Base-by-base conservation (phyloP, 2,888 invertebrate genomes). In the Plebejus melissa region DNA sequence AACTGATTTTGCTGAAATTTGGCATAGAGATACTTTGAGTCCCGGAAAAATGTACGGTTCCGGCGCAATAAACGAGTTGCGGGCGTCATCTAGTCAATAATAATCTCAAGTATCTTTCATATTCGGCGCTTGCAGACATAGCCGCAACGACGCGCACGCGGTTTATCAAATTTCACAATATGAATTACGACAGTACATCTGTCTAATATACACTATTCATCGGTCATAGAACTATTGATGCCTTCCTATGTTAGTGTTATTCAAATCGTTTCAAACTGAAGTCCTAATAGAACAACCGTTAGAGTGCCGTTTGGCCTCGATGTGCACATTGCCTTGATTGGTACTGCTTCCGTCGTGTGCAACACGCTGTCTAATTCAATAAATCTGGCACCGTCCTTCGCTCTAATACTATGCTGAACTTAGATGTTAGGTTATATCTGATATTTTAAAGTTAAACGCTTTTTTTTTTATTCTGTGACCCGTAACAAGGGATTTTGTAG, bases 261-360 rank as follows among this genome's bases (percentile, higher is more conserved):
- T 36, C 13, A 65, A 65, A 32, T 65, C 7, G 32, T 32, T 28
- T 28, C 60, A 28, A 36, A 65, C 65, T 65, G 65, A 65, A 65
- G 65, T 65, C 32, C 32, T 65, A 65, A 69, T 69, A 69, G 13
- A 32, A 46, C 69, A 69, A 75, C 22, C 50, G 32, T 3, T 22
- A 36, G 74, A n/a, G 65, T 50, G 46, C 74, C 32, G 69, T 32
- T 54, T 80, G 81, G 75, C 80, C 82, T 81, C 82, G 81, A 38
- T 76, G 79, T 77, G 77, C 78, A 72, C 78, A 79, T 78, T 77
- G 78, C 77, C 78, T 78, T 81, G 82, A 83, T 83, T 83, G 82
- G 82, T 78, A 77, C 79, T 79, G 79, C 78, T 82, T 85, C 85
- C 85, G 84, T 77, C 81, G 81, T 79, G 82, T 80, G 72, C 69